These are phyloP conservation scores for Diloba caeruleocephala DNA, from an alignment of 2,888 invertebrate genomes.

Conservation along the genomic window DNA sequence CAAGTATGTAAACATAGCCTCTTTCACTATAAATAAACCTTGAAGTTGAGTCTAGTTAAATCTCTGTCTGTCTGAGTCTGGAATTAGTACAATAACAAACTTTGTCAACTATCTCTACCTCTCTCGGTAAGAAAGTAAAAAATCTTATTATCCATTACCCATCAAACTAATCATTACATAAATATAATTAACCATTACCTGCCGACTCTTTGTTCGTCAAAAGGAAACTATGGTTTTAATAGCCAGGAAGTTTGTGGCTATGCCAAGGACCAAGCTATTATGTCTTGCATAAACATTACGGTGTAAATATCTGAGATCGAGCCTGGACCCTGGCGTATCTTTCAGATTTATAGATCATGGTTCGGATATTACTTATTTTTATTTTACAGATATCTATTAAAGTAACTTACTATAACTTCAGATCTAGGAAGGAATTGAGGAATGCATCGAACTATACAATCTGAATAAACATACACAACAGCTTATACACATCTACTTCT, in stretches of 20 bases:
- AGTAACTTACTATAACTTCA: too few species aligned
- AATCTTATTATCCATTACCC: background rate
- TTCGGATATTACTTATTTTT: background rate
- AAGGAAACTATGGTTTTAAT: slow-evolving; percentile 30
- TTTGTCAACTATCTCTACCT: too few species aligned
- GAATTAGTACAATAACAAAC: too few species aligned
- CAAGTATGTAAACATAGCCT: too few species aligned
- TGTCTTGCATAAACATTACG: slow-evolving; percentile 16
- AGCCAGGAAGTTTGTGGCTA: slow-evolving; percentile 15
- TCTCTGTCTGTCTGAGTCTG: too few species aligned
- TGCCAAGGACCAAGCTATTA: slow-evolving; percentile 31
- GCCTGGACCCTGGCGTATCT: background rate
- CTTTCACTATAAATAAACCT: too few species aligned
- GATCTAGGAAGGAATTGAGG: too few species aligned
- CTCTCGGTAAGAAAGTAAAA: background rate
- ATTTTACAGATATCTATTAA: too few species aligned
- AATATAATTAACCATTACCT: slow-evolving; percentile 1
- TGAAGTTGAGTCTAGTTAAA: too few species aligned
- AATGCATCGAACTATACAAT: too few species aligned
- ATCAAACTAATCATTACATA: slow-evolving; percentile 1
- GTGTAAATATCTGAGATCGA: slow-evolving; percentile 3
- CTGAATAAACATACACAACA: too few species aligned
- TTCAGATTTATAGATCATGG: background rate
- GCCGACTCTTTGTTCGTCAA: slow-evolving; percentile 23
- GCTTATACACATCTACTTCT: too few species aligned